These are phyloP conservation scores for Mycteria americana DNA, from an alignment of 2,797 vertebrate genomes.

Conservation along the genomic window DNA sequence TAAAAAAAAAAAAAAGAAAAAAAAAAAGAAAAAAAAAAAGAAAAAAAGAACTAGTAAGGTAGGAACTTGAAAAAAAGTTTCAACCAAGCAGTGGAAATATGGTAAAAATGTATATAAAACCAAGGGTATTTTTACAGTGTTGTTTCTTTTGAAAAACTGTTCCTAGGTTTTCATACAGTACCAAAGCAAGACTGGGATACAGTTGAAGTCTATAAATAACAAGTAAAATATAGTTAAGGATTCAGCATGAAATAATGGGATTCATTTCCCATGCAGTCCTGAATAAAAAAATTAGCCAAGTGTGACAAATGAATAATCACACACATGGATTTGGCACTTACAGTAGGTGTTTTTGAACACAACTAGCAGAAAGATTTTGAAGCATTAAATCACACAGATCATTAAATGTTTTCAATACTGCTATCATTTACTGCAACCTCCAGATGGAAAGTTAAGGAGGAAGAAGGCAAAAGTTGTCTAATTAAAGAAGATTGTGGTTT, in stretches of 20 bases:
- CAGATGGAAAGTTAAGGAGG: conserved; percentile 20
- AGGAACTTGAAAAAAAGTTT: background rate
- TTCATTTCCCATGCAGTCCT: background rate
- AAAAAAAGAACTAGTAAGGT: background rate
- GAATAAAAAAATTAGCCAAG: background rate
- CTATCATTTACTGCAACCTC: background rate
- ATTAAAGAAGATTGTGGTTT: background rate
- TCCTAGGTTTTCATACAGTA: background rate
- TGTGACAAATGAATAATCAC: background rate
- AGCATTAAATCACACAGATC: background rate
- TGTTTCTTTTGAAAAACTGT: background rate
- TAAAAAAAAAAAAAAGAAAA: background rate
- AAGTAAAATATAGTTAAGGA: background rate
- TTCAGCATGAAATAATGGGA: background rate
- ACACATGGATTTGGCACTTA: background rate
- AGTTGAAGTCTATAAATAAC: background rate
- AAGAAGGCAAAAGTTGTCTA: background rate
- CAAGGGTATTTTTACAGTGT: background rate
- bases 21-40: background rate
- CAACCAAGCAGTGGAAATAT: background rate
- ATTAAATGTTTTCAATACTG: background rate
- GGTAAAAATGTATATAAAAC: background rate
- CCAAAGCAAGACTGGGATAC: background rate
- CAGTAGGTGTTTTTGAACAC: background rate
- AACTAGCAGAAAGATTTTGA: background rate